Conservation (phyloP, 2,113 vertebrate species). For the Myrmophylax atrothorax region DNA sequence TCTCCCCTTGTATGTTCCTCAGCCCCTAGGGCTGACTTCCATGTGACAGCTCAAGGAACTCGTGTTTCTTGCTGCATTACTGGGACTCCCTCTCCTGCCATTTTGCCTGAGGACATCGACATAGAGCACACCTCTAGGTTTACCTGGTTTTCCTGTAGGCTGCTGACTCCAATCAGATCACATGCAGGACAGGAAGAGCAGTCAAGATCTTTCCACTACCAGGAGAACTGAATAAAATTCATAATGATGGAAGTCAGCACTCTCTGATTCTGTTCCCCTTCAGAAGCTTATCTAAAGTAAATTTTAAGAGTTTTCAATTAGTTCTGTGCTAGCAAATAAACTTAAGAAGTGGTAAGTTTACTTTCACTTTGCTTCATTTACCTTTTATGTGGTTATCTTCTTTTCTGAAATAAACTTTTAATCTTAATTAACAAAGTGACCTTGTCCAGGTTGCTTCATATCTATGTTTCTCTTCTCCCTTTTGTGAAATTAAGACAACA, state of each 20-base stretch:
- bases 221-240: background rate
- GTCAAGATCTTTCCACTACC: background rate
- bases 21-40: background rate
- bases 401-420: background rate
- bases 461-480: background rate
- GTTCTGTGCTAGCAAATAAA: background rate
- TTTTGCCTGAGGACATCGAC: background rate
- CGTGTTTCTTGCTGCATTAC: background rate
- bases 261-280: background rate
- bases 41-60: background rate
- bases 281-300: background rate
- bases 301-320: background rate
- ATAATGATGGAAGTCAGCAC: background rate
- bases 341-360: background rate
- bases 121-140: background rate
- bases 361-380: background rate
- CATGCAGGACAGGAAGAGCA: fast-evolving
- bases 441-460: background rate
- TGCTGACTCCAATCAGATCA: background rate
- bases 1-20: too few species aligned
- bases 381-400: background rate
- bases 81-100: background rate
- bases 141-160: background rate
- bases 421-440: background rate
- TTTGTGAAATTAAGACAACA: conserved; percentile 31